Evolutionary conservation across 2,888 invertebrate species (phyloP), one percentile per base, ranked within the genome.

Genomic region (Carpatolechia fugitivella): DNA sequence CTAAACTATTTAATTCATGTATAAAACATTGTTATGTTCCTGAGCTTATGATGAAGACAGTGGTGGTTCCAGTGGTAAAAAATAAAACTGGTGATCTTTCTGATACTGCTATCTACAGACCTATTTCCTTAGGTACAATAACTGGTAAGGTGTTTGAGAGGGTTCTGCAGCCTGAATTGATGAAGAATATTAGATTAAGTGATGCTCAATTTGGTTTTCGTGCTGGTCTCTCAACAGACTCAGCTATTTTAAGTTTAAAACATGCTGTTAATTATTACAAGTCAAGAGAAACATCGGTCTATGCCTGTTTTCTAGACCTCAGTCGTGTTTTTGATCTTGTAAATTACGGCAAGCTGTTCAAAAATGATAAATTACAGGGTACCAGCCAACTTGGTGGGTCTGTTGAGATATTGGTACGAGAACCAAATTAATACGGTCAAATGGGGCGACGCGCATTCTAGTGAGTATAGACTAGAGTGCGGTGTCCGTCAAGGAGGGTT

Each of bases 381-480:
- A 24, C 49, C n/a, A 3, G 13, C 11, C 49, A 14, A 49, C 4
- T 5, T 49, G 11, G 51, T 56, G 14, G 14, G 33, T 33, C 40
- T 57, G 24, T 52, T 59, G 41, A 52, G 44, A 16, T 46, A 47
- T 49, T 59, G 59, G 59, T n/a, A n/a, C 36, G 49, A 29, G 14
- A 51, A 51, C 35, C 57, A 58, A 54, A 55, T 44, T 1, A 59
- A 59, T 20, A 8, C 3, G 18, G 58, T 58, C 16, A 56, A 40
- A 20, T 55, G 56, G 55, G 55, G 53, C 13, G 55, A 55, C 52
- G 11, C 53, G 36, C 33, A 30, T n/a, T n/a, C n/a, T n/a, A n/a
- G n/a, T n/a, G n/a, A n/a, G n/a, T n/a, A n/a, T n/a, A n/a, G n/a
- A n/a, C 0, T 59, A n/a, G n/a, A n/a, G n/a, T n/a, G n/a, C n/a